Percentiles rank a stretch among this genome's conserved stretches.
Conservation (phyloP, 2,113 vertebrate genomes). For the Mastomys coucha region DNA sequence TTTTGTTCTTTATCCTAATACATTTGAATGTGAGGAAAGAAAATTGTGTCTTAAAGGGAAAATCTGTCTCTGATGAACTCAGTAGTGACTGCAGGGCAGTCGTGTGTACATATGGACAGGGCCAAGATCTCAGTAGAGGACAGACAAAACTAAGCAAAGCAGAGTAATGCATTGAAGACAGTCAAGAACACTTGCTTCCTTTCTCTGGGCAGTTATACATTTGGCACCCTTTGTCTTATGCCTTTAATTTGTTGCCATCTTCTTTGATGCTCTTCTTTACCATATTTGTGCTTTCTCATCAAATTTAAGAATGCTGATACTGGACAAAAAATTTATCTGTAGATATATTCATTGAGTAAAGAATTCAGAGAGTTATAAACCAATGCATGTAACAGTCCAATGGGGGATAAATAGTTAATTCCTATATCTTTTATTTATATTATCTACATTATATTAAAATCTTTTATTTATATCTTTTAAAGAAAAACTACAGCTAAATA, state of each 20-base stretch:
- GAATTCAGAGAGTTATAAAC: neutral
- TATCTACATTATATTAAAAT: too few relatives aligned
- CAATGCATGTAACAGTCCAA: neutral
- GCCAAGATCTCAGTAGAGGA: neutral
- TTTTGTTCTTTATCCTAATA: constrained; percentile 58
- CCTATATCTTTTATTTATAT: neutral
- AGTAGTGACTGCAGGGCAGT: neutral
- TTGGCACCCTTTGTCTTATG: neutral
- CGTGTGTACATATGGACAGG: neutral
- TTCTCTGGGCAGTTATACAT: neutral
- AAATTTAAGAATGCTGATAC: neutral
- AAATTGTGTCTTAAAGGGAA: constrained; percentile 40
- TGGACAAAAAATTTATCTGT: neutral
- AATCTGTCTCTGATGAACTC: neutral
- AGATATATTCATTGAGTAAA: neutral
- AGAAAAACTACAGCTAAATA: neutral
- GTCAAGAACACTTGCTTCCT: neutral
- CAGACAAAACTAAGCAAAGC: neutral
- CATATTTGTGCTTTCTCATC: neutral
- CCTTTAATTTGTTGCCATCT: neutral
- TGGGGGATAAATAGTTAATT: neutral
- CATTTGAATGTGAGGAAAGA: constrained; percentile 58
- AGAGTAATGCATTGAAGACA: neutral
- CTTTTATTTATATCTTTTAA: neutral
- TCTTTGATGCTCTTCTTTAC: neutral